Conservation (phyloP, 1,140 invertebrate species). For the Onthophagus taurus region DNA sequence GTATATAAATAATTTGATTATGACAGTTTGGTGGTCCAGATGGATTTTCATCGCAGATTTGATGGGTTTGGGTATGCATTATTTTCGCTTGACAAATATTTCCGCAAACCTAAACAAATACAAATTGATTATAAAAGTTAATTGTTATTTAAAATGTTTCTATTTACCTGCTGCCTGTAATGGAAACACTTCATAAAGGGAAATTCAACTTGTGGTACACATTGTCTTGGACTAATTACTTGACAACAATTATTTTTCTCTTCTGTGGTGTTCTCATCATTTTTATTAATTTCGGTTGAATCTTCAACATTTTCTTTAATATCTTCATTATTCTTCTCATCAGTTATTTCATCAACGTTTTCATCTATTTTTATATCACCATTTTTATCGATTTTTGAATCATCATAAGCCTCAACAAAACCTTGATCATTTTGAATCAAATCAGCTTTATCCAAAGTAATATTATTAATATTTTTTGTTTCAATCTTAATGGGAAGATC, state of each 20-base stretch:
- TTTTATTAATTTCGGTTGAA: not conserved
- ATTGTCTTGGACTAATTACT: conserved; percentile 29
- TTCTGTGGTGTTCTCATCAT: not conserved
- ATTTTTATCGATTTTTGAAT: too few relatives aligned
- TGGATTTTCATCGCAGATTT: conserved; percentile 23
- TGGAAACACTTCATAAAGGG: conserved; percentile 31
- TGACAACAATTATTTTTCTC: conserved; percentile 20
- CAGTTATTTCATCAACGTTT: not conserved
- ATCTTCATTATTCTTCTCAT: too few relatives aligned
- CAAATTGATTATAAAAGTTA: too few relatives aligned
- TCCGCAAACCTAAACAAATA: conserved; percentile 24
- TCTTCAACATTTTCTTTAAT: too few relatives aligned
- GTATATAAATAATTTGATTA: conserved; percentile 31
- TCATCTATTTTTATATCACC: too few relatives aligned
- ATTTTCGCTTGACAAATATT: conserved; percentile 26
- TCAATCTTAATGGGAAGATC: conserved; percentile 31
- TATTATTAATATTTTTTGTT: conserved; percentile 32
- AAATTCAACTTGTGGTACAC: conserved; percentile 18
- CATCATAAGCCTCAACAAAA: not conserved
- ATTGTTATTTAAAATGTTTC: too few relatives aligned
- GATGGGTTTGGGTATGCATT: conserved; percentile 27
- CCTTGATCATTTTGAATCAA: not conserved
- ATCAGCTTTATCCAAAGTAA: conserved; percentile 16
- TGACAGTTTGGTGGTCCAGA: conserved; percentile 20
- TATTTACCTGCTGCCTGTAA: conserved; percentile 21